These are phyloP conservation scores for Ophthalmolycus amberensis DNA, from an alignment of 2,113 vertebrate genomes.

Conservation along the genomic window DNA sequence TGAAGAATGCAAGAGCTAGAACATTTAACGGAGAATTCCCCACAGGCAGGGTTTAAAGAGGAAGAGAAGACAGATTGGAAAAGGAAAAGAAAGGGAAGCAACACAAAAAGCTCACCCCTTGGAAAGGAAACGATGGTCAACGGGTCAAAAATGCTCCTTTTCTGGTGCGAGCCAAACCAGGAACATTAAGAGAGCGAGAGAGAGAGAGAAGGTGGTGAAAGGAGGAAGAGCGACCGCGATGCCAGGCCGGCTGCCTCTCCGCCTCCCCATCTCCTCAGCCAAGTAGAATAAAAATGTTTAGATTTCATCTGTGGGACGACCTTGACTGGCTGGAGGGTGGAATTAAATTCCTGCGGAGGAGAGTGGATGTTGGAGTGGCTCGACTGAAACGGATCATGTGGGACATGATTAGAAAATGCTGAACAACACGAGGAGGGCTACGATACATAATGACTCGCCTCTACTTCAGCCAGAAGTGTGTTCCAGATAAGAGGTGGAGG, in stretches of 20 bases:
- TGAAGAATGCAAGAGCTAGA: slow-evolving; percentile 2
- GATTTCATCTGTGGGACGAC: slow-evolving; percentile 68
- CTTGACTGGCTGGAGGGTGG: slow-evolving; percentile 66
- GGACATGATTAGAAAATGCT: slow-evolving; percentile 66
- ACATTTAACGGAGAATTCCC: slow-evolving; percentile 20
- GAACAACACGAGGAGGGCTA: slow-evolving; percentile 43
- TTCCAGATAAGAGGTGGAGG: slow-evolving; percentile 36
- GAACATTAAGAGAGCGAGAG: slow-evolving; percentile 1
- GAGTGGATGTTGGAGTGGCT: slow-evolving; percentile 58
- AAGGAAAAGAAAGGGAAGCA: neutral
- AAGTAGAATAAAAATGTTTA: slow-evolving; percentile 69
- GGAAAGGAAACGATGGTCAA: neutral
- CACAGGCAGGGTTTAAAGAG: neutral
- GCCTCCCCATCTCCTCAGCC: slow-evolving; percentile 8
- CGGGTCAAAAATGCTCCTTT: slow-evolving; percentile 20
- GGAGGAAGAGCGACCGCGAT: slow-evolving; percentile 8
- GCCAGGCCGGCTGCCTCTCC: slow-evolving; percentile 14
- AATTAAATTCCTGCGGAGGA: slow-evolving; percentile 67
- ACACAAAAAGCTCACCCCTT: slow-evolving; percentile 1
- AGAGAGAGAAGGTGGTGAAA: slow-evolving; percentile 9
- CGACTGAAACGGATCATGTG: slow-evolving; percentile 55
- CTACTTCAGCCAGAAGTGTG: slow-evolving; percentile 24
- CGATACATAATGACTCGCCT: slow-evolving; percentile 50
- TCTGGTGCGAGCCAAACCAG: neutral
- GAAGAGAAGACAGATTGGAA: neutral